Evolutionary conservation across 2,797 vertebrate species (phyloP).

Genomic region (Malurus leucopterus): DNA sequence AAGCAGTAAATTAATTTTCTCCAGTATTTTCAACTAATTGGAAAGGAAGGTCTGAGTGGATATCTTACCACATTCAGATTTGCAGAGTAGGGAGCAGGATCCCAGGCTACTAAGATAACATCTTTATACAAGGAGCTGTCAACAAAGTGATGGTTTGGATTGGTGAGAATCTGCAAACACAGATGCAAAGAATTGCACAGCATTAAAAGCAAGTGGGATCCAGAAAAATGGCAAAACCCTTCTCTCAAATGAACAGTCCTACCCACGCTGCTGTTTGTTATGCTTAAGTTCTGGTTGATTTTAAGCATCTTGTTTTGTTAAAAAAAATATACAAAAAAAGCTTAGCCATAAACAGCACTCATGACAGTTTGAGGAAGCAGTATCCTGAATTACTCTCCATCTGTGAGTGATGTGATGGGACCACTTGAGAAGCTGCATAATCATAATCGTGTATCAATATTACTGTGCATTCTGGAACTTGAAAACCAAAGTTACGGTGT

Average conservation of each 20-base stretch:
- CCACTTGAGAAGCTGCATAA: neutral
- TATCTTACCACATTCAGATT: slow-evolving; percentile 86
- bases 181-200: neutral
- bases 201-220: neutral
- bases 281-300: neutral
- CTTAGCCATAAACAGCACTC: slow-evolving; percentile 19
- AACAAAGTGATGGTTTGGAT: slow-evolving; percentile 86
- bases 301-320: slow-evolving; percentile 10
- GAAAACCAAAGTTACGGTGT: neutral
- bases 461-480: neutral
- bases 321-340: neutral
- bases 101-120: slow-evolving; percentile 93
- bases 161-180: slow-evolving; percentile 84
- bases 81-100: slow-evolving; percentile 91
- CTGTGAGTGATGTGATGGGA: slow-evolving; percentile 3
- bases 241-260: slow-evolving; percentile 7
- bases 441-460: neutral
- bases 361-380: slow-evolving; percentile 4
- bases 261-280: neutral
- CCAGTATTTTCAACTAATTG: neutral
- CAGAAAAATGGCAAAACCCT: neutral
- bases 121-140: slow-evolving; percentile 93
- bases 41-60: neutral
- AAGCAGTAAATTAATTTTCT: neutral
- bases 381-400: slow-evolving; percentile 29